phyloP scores from a whole-genome alignment of 2,113 vertebrate genomes.

The Ivindomyrus marchei region DNA sequence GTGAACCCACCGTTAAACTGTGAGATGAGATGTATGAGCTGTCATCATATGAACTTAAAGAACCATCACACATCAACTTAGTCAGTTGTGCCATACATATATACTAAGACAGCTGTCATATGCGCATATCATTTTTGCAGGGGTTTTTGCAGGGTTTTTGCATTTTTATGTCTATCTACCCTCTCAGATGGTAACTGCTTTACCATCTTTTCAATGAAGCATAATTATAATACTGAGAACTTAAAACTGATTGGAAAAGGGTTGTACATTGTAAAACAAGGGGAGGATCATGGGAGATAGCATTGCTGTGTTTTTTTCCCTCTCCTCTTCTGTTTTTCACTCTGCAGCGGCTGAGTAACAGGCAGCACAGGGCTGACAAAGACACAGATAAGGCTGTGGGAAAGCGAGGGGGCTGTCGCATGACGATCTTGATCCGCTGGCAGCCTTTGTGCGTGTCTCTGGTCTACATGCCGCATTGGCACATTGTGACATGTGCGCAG shows the following conservation, averaged over 20 bases:
- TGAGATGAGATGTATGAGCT: background rate
- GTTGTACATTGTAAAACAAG: background rate
- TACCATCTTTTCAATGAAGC: background rate
- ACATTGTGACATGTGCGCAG: constrained; percentile 13
- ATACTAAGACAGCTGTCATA: background rate
- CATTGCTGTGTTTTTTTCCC: background rate
- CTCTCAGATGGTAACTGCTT: background rate
- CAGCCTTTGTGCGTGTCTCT: background rate
- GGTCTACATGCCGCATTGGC: background rate
- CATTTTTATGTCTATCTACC: background rate
- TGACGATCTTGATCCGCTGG: background rate
- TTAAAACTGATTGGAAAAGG: background rate
- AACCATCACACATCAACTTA: background rate
- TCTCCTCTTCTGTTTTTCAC: background rate
- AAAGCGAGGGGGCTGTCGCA: background rate
- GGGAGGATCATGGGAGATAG: background rate
- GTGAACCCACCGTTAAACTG: background rate
- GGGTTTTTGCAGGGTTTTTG: background rate
- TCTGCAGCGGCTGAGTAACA: background rate
- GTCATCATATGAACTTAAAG: background rate
- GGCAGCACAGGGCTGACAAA: background rate
- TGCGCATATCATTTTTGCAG: background rate
- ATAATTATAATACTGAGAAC: background rate
- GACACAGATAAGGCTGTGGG: constrained; percentile 11
- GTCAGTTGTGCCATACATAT: background rate